Base-by-base conservation (phyloP, 2,888 invertebrate species). In the Allophyes oxyacanthae region DNA sequence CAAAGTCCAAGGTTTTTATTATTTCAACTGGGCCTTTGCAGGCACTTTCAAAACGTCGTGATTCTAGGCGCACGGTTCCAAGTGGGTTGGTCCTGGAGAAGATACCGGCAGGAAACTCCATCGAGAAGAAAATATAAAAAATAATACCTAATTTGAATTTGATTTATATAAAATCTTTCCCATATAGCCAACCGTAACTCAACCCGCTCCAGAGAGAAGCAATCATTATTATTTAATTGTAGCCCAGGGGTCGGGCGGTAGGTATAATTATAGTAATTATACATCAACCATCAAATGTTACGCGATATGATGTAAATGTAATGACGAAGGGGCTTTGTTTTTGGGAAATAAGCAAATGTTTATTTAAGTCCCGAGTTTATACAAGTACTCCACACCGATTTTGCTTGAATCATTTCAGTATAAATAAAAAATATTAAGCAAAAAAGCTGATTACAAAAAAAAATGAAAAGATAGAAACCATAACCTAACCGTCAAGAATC, bases 211-310 rank as follows among this genome's bases (percentile, higher is more conserved):
- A 15, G 26, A 33, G 41, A 30, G 36, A 20, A n/a, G 13, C 15
- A 33, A 20, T 54, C 46, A 71, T 71, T 67, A 63, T 63, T 63
- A 66, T 71, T 66, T 63, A 71, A 70, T 71, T 55, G 45, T 14
- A 9, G 44, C n/a, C 1, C 13, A n/a, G 50, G 43, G 46, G 52
- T 28, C 37, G 36, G 48, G 15, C 13, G 8, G 25, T 30, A 45
- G 28, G 28, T 28, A 28, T 28, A 28, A 28, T 28, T 28, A 28
- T 28, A 28, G 4, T 48, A 59, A 56, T 69, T 41, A 53, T 50
- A 34, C 13, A 37, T 32, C 50, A 42, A 14, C 7, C 26, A 40
- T 53, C 15, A 55, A 44, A 11, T 9, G 56, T 52, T 40, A 64
- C 28, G n/a, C 5, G 53, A 64, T 60, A 59, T 3, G 37, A 11